phyloP scores from a whole-genome alignment of 2,113 vertebrate species.

The zebrafish (Danio rerio) region GRCz12tu NC_133188.1:41293001-41293500 shows the following conservation, averaged over 20 bases:
- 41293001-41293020: neutral
- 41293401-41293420: conserved; percentile 4
- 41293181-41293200: conserved; percentile 8
- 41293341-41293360: conserved; percentile 24
- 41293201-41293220: neutral
- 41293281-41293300: conserved; percentile 31
- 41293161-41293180: conserved; percentile 38
- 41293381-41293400: neutral
- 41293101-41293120: conserved; percentile 64
- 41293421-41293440: neutral
- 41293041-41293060: conserved; percentile 66
- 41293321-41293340: neutral
- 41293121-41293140: conserved; percentile 48
- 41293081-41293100: conserved; percentile 72
- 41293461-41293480: neutral
- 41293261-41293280: neutral
- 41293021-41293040: conserved; percentile 62
- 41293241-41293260: conserved; percentile 29
- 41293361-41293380: conserved; percentile 12
- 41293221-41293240: conserved; percentile 14
- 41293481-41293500: neutral
- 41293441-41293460: neutral
- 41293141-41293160: conserved; percentile 43
- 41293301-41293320: conserved; percentile 31
- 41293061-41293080: conserved; percentile 67